Conservation (phyloP, 2,797 vertebrate species). For the Falco columbarius region DNA sequence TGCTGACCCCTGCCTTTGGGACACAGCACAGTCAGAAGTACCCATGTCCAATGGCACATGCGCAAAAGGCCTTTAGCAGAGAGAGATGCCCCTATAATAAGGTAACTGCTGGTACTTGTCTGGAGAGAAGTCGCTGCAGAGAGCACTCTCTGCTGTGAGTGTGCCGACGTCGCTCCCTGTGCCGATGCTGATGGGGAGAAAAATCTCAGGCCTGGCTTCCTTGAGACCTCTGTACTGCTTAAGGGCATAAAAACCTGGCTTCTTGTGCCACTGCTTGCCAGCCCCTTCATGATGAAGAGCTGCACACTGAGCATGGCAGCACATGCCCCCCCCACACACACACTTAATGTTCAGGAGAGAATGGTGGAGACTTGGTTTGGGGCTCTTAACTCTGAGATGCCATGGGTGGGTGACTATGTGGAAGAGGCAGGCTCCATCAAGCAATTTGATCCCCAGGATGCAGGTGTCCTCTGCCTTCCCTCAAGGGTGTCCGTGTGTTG, state of each 20-base stretch:
- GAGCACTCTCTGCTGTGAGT: neutral
- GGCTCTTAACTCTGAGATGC: neutral
- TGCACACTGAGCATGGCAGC: neutral
- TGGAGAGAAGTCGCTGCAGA: neutral
- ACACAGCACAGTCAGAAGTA: neutral
- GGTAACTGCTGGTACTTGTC: neutral
- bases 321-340: too few species aligned
- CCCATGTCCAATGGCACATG: rapidly evolving
- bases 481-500: neutral
- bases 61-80: neutral
- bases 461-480: neutral
- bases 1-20: neutral
- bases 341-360: neutral
- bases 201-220: neutral
- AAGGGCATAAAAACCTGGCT: neutral
- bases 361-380: neutral
- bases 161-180: neutral
- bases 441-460: neutral
- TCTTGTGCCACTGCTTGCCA: neutral
- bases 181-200: neutral
- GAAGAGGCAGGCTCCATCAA: neutral
- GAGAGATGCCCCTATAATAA: neutral
- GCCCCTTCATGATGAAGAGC: neutral
- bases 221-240: neutral
- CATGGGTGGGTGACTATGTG: neutral